These are phyloP conservation scores for Thereva unica DNA, from an alignment of 2,888 invertebrate genomes.

Conservation along the genomic window DNA sequence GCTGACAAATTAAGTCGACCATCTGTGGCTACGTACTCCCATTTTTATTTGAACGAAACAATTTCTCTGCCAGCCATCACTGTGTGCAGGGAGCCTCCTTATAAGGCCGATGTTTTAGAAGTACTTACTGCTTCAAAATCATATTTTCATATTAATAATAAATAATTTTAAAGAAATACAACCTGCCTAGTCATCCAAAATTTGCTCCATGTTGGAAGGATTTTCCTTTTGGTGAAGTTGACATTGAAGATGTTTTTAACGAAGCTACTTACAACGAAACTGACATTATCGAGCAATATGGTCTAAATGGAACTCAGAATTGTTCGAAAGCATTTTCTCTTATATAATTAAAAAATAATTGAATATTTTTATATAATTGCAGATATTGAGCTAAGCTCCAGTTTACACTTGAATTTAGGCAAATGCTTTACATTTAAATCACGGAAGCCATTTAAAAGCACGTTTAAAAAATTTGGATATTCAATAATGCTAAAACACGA, in stretches of 20 bases:
- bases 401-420: constrained; percentile 62
- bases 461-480: constrained; percentile 62
- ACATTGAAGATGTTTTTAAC: constrained; percentile 64
- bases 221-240: constrained; percentile 64
- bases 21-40: constrained; percentile 70
- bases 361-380: not conserved
- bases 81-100: constrained; percentile 69
- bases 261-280: constrained; percentile 63
- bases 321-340: constrained; percentile 52
- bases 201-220: constrained; percentile 62
- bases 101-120: constrained; percentile 62
- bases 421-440: constrained; percentile 66
- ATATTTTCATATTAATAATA: no score
- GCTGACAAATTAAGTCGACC: constrained; percentile 64
- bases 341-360: constrained; percentile 3
- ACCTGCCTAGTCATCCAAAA: constrained; percentile 56
- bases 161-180: no score
- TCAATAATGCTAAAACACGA: constrained; percentile 64
- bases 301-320: constrained; percentile 58
- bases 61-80: constrained; percentile 71
- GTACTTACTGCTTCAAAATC: constrained; percentile 55
- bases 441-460: constrained; percentile 55
- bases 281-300: constrained; percentile 64
- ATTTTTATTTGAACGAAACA: constrained; percentile 68
- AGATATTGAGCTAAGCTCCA: constrained; percentile 62